A percentile compares a stretch with the other conserved stretches of the same genome.
phyloP scores from a whole-genome alignment of 2,113 vertebrate species.

The Zosterops borbonicus region DNA sequence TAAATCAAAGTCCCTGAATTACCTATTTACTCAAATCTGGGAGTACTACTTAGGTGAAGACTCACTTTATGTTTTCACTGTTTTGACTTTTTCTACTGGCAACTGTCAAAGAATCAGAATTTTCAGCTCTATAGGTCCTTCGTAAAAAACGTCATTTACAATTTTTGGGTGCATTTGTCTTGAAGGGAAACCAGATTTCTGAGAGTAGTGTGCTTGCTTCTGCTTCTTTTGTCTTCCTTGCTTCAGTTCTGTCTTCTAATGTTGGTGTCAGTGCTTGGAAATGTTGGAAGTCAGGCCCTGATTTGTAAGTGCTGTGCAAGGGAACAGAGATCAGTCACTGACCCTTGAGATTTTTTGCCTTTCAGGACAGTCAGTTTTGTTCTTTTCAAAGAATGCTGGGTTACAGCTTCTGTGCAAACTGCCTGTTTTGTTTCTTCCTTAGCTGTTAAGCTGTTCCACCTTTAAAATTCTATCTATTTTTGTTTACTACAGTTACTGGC shows the following conservation, averaged over 20 bases:
- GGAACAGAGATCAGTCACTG: background rate
- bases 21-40: background rate
- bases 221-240: background rate
- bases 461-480: background rate
- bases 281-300: background rate
- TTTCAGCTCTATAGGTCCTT: background rate
- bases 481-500: background rate
- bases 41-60: background rate
- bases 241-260: background rate
- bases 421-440: background rate
- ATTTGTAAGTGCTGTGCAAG: background rate
- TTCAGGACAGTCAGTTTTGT: background rate
- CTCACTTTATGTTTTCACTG: background rate
- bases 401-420: background rate
- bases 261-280: background rate
- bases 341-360: background rate
- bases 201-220: background rate
- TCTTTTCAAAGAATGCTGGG: background rate
- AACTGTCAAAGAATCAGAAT: background rate
- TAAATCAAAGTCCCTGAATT: background rate
- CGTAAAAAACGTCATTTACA: fast-evolving
- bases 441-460: background rate
- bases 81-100: background rate
- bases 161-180: background rate
- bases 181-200: background rate